Percentiles rank a stretch among this genome's conserved stretches.
Conservation (phyloP, 2,797 vertebrate species). For the Dendrocincla tyrannina region DNA sequence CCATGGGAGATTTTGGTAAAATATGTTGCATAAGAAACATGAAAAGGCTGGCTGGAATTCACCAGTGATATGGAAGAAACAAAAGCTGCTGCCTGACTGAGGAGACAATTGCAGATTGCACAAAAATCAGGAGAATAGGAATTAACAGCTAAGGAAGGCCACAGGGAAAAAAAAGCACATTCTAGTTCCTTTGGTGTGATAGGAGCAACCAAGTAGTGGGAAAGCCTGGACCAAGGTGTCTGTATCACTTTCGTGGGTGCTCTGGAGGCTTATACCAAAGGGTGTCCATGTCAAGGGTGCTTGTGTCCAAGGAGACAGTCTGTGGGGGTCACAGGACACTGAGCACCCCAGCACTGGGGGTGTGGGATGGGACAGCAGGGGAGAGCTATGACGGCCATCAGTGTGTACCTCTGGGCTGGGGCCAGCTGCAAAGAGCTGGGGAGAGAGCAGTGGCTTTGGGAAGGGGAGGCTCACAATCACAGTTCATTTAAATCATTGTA, state of each 20-base stretch:
- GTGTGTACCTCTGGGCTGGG: not conserved
- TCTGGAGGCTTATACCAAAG: not conserved
- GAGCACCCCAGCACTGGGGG: not conserved
- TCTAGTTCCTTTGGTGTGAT: not conserved
- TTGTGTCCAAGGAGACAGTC: rapidly evolving
- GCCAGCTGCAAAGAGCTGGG: not conserved
- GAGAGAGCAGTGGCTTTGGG: not conserved
- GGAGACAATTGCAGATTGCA: not conserved
- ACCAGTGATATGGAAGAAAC: not conserved
- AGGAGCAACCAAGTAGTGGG: not conserved
- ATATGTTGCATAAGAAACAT: not conserved
- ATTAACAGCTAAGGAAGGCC: not conserved
- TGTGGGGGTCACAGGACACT: not conserved
- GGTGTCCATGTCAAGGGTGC: not conserved
- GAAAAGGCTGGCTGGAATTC: not conserved
- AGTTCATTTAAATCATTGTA: not conserved
- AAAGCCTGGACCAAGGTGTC: not conserved
- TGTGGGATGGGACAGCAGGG: not conserved
- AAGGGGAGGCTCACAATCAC: not conserved
- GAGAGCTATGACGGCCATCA: not conserved
- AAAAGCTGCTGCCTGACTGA: not conserved
- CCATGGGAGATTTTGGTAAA: not conserved
- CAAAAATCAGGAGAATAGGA: not conserved
- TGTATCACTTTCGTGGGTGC: not conserved
- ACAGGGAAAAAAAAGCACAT: not conserved